Evolutionary conservation across 2,113 vertebrate species (phyloP).

Genomic region (Pogona vitticeps): DNA sequence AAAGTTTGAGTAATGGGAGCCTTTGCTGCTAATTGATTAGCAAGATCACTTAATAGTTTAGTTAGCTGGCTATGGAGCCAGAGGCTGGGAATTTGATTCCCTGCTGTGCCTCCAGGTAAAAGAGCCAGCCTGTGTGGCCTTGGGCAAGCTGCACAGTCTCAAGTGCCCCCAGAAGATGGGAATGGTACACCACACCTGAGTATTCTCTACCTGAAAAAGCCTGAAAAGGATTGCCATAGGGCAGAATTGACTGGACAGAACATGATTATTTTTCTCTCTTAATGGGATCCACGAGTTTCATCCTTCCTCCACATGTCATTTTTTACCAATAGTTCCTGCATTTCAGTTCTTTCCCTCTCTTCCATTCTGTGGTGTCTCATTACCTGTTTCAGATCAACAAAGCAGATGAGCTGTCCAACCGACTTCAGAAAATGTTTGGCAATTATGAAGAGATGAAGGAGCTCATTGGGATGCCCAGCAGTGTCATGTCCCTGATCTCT

Average conservation of each 20-base stretch:
- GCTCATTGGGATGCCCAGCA: constrained; percentile 72
- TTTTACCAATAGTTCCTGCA: background rate
- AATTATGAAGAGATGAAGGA: constrained; percentile 90
- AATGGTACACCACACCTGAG: too few relatives aligned
- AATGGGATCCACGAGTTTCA: background rate
- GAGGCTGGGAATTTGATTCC: too few relatives aligned
- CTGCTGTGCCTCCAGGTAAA: too few relatives aligned
- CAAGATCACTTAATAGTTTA: background rate
- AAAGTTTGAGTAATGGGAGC: accelerated
- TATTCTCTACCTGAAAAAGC: too few relatives aligned
- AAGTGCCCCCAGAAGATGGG: too few relatives aligned
- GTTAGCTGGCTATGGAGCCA: too few relatives aligned
- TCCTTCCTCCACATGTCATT: background rate
- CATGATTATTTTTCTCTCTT: background rate
- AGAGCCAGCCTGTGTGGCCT: too few relatives aligned
- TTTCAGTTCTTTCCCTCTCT: constrained; percentile 5
- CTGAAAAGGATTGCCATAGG: too few relatives aligned
- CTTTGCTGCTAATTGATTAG: background rate
- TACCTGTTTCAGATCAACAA: constrained; percentile 83
- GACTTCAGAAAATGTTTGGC: constrained; percentile 92
- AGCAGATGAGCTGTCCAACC: constrained; percentile 90
- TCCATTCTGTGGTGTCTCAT: constrained; percentile 2
- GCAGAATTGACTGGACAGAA: background rate
- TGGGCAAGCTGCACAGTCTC: too few relatives aligned
- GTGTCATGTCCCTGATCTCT: constrained; percentile 48